phyloP scores from a whole-genome alignment of 2,113 vertebrate genomes.

The Hirundichthys speculiger region DNA sequence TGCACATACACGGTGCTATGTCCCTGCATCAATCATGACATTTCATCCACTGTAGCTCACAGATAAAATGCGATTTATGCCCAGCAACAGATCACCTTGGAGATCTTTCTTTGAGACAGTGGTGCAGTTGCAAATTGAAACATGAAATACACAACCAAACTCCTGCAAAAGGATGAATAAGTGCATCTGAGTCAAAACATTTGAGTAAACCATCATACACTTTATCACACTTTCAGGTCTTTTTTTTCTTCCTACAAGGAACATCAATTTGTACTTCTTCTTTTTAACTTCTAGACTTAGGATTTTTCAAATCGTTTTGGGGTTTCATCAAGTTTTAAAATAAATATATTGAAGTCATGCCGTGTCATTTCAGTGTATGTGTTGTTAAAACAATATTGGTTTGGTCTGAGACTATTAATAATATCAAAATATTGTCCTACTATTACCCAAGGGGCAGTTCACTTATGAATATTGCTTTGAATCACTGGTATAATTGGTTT shows the following conservation, averaged over 20 bases:
- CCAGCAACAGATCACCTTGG: conserved; percentile 70
- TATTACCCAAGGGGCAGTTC: conserved; percentile 54
- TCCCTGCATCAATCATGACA: conserved; percentile 64
- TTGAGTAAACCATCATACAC: conserved; percentile 36
- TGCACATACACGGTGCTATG: conserved; percentile 20
- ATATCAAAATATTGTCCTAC: conserved; percentile 43
- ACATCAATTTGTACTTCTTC: conserved; percentile 15
- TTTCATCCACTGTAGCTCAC: conserved; percentile 57
- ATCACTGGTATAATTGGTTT: conserved; percentile 72
- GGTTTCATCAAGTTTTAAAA: background rate
- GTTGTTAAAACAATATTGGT: conserved; percentile 3
- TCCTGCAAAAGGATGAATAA: conserved; percentile 52
- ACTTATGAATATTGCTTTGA: conserved; percentile 65
- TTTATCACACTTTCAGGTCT: conserved; percentile 28
- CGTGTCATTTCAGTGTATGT: conserved; percentile 19
- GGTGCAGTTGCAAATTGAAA: conserved; percentile 75
- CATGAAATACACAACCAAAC: conserved; percentile 71
- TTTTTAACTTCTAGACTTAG: conserved; percentile 1
- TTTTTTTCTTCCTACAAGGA: conserved; percentile 13
- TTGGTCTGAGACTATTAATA: conserved; percentile 42
- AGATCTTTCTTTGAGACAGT: conserved; percentile 60
- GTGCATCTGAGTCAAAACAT: conserved; percentile 53
- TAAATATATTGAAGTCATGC: background rate
- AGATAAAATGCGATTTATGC: conserved; percentile 66
- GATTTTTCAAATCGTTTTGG: background rate